These are phyloP conservation scores for Cosmia pyralina DNA, from an alignment of 2,888 invertebrate genomes.

Conservation along the genomic window DNA sequence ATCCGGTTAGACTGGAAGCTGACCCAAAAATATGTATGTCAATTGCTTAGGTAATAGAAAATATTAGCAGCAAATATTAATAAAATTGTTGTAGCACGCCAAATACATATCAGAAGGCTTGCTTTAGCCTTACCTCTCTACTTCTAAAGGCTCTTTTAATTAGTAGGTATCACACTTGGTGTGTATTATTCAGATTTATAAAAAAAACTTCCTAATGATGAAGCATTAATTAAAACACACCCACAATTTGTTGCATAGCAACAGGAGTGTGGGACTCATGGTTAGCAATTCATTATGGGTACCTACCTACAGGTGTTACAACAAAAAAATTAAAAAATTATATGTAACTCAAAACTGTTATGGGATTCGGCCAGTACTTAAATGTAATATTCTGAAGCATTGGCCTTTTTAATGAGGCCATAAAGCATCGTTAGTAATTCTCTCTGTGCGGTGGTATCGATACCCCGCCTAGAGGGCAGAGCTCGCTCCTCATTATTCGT, in stretches of 20 bases:
- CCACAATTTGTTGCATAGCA: not conserved
- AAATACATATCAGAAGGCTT: too few relatives aligned
- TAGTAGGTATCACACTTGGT: too few relatives aligned
- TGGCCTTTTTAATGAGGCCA: conserved; percentile 79
- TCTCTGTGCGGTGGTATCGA: conserved; percentile 68
- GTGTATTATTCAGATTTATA: too few relatives aligned
- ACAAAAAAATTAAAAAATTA: not conserved
- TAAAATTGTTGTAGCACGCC: too few relatives aligned
- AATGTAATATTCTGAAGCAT: conserved; percentile 69
- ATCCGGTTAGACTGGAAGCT: too few relatives aligned
- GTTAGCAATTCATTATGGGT: too few relatives aligned
- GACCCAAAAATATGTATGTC: not conserved
- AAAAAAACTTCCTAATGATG: not conserved
- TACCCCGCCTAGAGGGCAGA: conserved; percentile 66
- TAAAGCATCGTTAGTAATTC: conserved; percentile 70
- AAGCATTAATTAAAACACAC: not conserved
- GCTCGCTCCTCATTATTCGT: conserved; percentile 74
- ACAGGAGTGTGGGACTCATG: too few relatives aligned
- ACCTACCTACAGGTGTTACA: not conserved
- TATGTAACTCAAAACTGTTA: conserved; percentile 25
- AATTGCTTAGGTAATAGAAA: not conserved
- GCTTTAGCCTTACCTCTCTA: not conserved
- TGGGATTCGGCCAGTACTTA: conserved; percentile 19
- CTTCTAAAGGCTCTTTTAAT: not conserved
- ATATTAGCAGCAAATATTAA: too few relatives aligned